Percentiles rank a stretch among this genome's conserved stretches.
phyloP scores from a whole-genome alignment of 2,888 invertebrate genomes.

The Drosophila atroscutellata region DNA sequence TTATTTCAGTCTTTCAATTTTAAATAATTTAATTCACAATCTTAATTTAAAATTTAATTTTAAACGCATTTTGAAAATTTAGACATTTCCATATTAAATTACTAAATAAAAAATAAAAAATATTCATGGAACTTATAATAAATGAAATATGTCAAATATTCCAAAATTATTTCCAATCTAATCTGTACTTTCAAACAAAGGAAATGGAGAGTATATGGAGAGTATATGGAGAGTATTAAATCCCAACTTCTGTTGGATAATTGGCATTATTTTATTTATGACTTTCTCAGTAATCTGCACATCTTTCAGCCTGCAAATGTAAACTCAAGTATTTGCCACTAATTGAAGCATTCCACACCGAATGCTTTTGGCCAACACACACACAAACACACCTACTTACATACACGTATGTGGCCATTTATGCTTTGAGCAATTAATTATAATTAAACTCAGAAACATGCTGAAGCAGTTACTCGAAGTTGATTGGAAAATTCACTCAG shows the following conservation, averaged over 20 bases:
- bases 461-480: neutral
- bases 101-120: neutral
- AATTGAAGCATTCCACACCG: neutral
- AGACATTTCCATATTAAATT: too few relatives aligned
- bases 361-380: slow-evolving; percentile 2
- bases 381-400: neutral
- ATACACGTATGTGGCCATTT: neutral
- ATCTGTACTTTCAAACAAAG: neutral
- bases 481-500: neutral
- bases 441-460: neutral
- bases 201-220: neutral
- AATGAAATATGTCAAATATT: neutral
- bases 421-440: slow-evolving; percentile 14
- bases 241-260: neutral
- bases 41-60: too few relatives aligned
- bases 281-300: neutral
- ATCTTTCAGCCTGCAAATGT: neutral
- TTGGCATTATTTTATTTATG: neutral
- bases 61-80: too few relatives aligned
- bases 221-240: neutral
- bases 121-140: neutral
- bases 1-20: neutral
- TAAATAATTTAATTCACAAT: too few relatives aligned
- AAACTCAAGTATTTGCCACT: neutral
- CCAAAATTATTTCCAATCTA: neutral